phyloP scores from a whole-genome alignment of 2,888 invertebrate species.

The Glaucopsyche alexis region DNA sequence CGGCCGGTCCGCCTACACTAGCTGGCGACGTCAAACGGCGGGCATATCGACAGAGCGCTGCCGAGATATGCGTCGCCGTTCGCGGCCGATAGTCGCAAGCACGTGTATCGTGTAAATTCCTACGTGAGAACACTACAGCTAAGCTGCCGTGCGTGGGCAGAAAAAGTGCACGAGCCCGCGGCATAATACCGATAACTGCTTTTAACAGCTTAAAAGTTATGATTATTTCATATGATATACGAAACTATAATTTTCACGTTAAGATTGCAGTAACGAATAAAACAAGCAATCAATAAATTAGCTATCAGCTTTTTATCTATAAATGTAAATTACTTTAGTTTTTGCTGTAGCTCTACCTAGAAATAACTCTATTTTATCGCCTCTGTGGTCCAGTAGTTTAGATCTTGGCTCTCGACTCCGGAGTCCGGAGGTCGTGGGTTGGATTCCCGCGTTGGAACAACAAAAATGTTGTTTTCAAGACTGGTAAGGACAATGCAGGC shows the following conservation, averaged over 20 bases:
- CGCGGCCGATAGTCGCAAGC: slow-evolving; percentile 67
- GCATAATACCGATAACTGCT: slow-evolving; percentile 23
- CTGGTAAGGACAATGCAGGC: too few relatives aligned
- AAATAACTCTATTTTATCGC: too few relatives aligned
- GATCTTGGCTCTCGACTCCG: too few relatives aligned
- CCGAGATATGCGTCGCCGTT: slow-evolving; percentile 73
- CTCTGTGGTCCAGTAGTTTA: too few relatives aligned
- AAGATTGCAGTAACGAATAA: not conserved
- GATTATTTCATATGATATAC: slow-evolving; percentile 20
- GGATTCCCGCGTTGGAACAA: too few relatives aligned
- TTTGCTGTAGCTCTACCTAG: not conserved
- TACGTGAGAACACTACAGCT: slow-evolving; percentile 73
- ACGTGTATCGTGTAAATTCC: slow-evolving; percentile 79
- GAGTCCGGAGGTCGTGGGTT: too few relatives aligned
- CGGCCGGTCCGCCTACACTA: slow-evolving; percentile 66
- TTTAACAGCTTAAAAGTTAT: slow-evolving; percentile 22
- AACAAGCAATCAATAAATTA: not conserved
- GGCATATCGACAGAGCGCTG: slow-evolving; percentile 54
- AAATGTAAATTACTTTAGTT: not conserved
- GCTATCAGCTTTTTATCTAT: not conserved
- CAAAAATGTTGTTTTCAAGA: too few relatives aligned
- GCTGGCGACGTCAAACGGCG: slow-evolving; percentile 56
- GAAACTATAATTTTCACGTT: slow-evolving; percentile 15
- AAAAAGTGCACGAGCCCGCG: slow-evolving; percentile 52
- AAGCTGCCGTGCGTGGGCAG: slow-evolving; percentile 63